Conservation (phyloP, 2,113 vertebrate genomes). For the Gyps fulvus region DNA sequence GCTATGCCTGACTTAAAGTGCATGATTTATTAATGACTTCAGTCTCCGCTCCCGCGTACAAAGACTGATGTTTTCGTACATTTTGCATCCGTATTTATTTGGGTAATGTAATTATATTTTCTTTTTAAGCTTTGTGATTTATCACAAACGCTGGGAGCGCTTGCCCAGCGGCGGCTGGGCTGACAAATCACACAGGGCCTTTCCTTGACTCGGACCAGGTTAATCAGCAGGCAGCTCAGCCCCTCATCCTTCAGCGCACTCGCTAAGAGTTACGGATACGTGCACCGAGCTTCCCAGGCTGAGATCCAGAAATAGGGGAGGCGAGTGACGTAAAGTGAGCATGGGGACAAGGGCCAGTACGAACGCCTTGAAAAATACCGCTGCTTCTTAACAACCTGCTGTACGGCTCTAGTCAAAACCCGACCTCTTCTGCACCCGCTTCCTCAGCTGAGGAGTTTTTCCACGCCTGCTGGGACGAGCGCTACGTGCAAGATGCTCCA, state of each 20-base stretch:
- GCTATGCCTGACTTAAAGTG: not conserved
- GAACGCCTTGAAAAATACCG: not conserved
- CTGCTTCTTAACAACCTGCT: not conserved
- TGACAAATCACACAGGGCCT: not conserved
- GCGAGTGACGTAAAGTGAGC: not conserved
- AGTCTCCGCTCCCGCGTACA: not conserved
- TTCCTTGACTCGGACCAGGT: not conserved
- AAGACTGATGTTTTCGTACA: not conserved
- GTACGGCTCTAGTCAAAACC: not conserved
- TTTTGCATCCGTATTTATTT: not conserved
- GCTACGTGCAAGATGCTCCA: not conserved
- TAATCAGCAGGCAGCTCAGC: not conserved
- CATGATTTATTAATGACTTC: not conserved
- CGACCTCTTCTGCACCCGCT: not conserved
- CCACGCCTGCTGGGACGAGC: not conserved
- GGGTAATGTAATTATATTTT: not conserved
- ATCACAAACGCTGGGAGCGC: not conserved
- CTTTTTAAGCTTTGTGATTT: not conserved
- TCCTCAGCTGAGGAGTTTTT: not conserved
- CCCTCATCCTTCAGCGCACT: not conserved
- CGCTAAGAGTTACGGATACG: fast-evolving
- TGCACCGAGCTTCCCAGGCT: not conserved
- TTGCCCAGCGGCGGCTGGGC: not conserved
- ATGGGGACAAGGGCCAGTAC: not conserved
- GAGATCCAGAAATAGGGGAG: not conserved